Conservation (phyloP, 2,113 vertebrate genomes). For the Apodemus sylvaticus region DNA sequence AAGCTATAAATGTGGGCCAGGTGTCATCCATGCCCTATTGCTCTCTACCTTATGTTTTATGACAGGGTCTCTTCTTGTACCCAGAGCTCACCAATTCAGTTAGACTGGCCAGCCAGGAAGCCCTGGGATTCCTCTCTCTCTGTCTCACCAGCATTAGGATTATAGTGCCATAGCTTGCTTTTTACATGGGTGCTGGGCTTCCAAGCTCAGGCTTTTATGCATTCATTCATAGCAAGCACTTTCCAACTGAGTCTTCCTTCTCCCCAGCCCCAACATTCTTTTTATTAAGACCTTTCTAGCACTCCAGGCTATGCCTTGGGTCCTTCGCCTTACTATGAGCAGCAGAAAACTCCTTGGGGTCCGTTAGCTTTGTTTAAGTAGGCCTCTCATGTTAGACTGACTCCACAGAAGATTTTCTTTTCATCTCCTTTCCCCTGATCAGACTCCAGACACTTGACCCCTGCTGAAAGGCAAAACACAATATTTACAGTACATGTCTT, state of each 20-base stretch:
- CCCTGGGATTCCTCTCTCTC: background rate
- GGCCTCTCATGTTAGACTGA: background rate
- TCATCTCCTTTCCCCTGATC: too few species aligned
- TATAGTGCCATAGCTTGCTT: too few species aligned
- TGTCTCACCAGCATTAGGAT: background rate
- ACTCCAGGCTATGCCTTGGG: background rate
- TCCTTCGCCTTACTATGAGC: background rate
- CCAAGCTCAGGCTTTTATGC: background rate
- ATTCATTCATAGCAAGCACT: background rate
- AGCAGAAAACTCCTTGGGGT: background rate
- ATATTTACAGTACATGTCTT: background rate
- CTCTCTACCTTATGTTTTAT: background rate
- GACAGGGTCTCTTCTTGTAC: background rate
- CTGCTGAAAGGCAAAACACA: background rate
- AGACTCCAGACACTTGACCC: background rate
- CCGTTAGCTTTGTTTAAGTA: background rate
- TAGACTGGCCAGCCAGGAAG: background rate
- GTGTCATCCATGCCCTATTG: background rate
- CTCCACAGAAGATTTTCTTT: background rate
- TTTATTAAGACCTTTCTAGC: slow-evolving; percentile 33
- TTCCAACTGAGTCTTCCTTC: background rate
- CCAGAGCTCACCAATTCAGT: background rate
- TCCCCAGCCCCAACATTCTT: background rate
- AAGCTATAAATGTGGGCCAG: background rate
- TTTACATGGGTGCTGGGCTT: background rate